Evolutionary conservation across 1,140 invertebrate genomes (phyloP).

Genomic region (Drosophila paulistorum): DNA sequence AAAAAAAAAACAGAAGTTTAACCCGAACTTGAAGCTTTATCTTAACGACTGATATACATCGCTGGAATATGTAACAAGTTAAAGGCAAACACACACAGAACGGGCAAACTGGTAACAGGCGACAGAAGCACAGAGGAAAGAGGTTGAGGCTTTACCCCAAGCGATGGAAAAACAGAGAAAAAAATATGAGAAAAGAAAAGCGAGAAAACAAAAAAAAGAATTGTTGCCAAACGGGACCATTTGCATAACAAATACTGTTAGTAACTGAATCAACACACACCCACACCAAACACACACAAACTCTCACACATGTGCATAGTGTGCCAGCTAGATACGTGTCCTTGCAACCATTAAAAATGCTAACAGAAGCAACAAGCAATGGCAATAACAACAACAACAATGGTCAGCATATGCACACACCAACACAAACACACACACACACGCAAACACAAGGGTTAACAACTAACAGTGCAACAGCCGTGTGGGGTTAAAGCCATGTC

Average conservation of each 20-base stretch:
- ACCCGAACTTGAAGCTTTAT: constrained; percentile 55
- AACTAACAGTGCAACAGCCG: constrained; percentile 50
- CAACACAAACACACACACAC: constrained; percentile 6
- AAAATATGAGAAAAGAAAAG: constrained; percentile 12
- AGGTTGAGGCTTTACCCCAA: not conserved
- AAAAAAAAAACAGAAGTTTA: constrained; percentile 50
- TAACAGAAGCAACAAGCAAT: constrained; percentile 44
- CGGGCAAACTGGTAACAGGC: constrained; percentile 17
- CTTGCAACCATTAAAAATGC: constrained; percentile 78
- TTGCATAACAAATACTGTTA: constrained; percentile 78
- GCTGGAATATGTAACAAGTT: constrained; percentile 78
- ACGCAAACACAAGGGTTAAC: constrained; percentile 35
- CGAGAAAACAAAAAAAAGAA: constrained; percentile 22
- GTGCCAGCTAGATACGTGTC: constrained; percentile 52
- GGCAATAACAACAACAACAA: constrained; percentile 27
- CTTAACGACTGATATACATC: constrained; percentile 71
- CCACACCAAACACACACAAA: constrained; percentile 35
- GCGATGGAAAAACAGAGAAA: constrained; percentile 10
- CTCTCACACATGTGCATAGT: not conserved
- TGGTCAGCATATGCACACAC: constrained; percentile 32
- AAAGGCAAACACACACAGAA: constrained; percentile 54
- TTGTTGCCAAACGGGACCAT: constrained; percentile 67
- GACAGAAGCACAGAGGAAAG: not conserved
- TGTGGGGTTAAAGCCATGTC: constrained; percentile 39
- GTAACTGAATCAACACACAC: constrained; percentile 73